Evolutionary conservation across 37 sponge, comb jelly and placozoan genomes (phyloP), one percentile per base, ranked within the genome.

Genomic region (Beroe ovata): DNA sequence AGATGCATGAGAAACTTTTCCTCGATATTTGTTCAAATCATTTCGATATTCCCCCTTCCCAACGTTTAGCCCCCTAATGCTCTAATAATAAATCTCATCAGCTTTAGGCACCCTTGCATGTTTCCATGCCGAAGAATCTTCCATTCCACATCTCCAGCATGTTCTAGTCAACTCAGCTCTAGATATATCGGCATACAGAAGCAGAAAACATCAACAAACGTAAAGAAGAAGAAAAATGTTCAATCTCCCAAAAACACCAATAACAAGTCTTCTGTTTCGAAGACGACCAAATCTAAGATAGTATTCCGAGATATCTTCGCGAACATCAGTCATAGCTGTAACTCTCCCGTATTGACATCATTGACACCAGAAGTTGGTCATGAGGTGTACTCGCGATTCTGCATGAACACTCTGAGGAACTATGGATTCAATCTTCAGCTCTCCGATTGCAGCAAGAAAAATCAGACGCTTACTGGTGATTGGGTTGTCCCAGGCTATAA

Each of bases 311-410:
- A 77, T 35, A 25, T 36, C 0, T 42, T 40, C 6, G 41, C 84
- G 8, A 35, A 77, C 28, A 23, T 77, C 14, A 6, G 23, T 37
- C 84, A 77, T 29, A 77, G 33, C 41, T 4, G 26, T 40, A 42
- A 42, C 20, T 47, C 54, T 16, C 84, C 41, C 0, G 33, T 77
- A 1, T n/a, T 77, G 26, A 23, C 38, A 25, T 21, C 25, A 1
- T 14, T 77, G 28, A 3, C 35, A 4, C 54, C 54, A 4, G 54
- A 39, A 25, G 38, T 77, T 1, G 54, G 38, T 16, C 41, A 77
- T 29, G 38, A 77, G 33, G 23, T 77, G 4, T 77, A 77, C 84
- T 39, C 84, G 4, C 16, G 25, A 40, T 77, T 77, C 41, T 77
- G 84, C 41, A 77, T 77, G 42, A 42, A 39, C 54, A 18, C 41